These are phyloP conservation scores for Drosophila longiperda DNA, from an alignment of 2,888 invertebrate species.

Conservation along the genomic window DNA sequence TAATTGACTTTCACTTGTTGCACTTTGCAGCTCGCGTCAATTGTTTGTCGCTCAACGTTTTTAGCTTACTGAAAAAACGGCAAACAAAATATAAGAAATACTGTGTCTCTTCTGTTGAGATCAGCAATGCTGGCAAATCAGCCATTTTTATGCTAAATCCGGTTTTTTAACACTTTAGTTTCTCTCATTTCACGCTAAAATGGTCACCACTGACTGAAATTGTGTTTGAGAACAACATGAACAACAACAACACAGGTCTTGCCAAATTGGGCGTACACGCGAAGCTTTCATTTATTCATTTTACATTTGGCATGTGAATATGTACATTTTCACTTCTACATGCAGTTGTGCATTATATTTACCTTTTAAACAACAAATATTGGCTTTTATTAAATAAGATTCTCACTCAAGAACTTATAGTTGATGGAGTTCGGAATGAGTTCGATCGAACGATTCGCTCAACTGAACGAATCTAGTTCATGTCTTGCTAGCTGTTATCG, in stretches of 20 bases:
- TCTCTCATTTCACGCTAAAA: constrained; percentile 36
- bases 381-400: constrained; percentile 44
- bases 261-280: constrained; percentile 59
- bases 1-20: constrained; percentile 72
- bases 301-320: neutral
- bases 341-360: constrained; percentile 8
- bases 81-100: constrained; percentile 66
- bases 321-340: neutral
- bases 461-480: constrained; percentile 21
- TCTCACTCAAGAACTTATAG: constrained; percentile 30
- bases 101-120: constrained; percentile 38
- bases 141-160: constrained; percentile 49
- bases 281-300: constrained; percentile 7
- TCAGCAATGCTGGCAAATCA: constrained; percentile 27
- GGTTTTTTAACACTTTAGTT: constrained; percentile 39
- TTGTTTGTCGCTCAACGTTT: constrained; percentile 39
- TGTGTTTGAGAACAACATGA: constrained; percentile 32
- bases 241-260: constrained; percentile 50
- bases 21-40: constrained; percentile 61
- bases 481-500: constrained; percentile 7
- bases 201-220: constrained; percentile 34
- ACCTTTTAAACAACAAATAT: constrained; percentile 39
- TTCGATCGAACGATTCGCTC: constrained; percentile 23
- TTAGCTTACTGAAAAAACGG: constrained; percentile 62
- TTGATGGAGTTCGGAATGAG: constrained; percentile 14